Evolutionary conservation across 1,140 invertebrate genomes (phyloP), one percentile per base, ranked within the genome.

Genomic region (Lamellibrachia luymesi): DNA sequence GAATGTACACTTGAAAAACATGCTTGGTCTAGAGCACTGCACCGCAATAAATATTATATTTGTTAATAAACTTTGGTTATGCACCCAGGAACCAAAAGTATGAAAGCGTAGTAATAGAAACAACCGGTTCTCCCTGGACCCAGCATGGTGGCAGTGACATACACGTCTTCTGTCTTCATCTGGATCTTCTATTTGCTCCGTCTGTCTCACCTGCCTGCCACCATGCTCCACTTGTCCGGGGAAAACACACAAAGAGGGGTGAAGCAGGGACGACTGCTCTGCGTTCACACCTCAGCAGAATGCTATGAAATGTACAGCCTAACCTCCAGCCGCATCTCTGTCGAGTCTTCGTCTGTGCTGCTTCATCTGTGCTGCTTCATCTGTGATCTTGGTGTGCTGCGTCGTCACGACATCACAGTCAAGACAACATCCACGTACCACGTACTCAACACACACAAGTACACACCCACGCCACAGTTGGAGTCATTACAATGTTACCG

Each of bases 291-390:
- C 64, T 17, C 64, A 80, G 64, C 64, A 80, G 64, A 80, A 80
- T 80, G 64, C 64, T 80, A 80, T 80, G 64, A 80, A 80, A 80
- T 80, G 64, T 80, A 80, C 64, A 80, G 64, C 64, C 64, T 80
- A 80, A 80, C 64, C 64, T 80, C 64, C 64, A 10, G 64, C 64
- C 4, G 64, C 64, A 80, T 80, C 64, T 80, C 13, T 80, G 17
- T 38, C 38, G 38, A 17, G 64, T 80, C 64, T 80, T 80, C 64
- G 25, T 4, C 64, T 80, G 64, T 80, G 17, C 2, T 22, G 13
- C 64, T 80, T 80, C 64, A 80, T 80, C 64, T 80, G 64, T 80
- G 64, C 13, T 22, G 13, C 64, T 80, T 80, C 64, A 80, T 80
- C 64, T 80, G 64, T 80, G 2, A 22, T 80, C 64, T 80, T 80